Conservation (phyloP, 2,888 invertebrate species). For the Drosophila sordidula region DNA sequence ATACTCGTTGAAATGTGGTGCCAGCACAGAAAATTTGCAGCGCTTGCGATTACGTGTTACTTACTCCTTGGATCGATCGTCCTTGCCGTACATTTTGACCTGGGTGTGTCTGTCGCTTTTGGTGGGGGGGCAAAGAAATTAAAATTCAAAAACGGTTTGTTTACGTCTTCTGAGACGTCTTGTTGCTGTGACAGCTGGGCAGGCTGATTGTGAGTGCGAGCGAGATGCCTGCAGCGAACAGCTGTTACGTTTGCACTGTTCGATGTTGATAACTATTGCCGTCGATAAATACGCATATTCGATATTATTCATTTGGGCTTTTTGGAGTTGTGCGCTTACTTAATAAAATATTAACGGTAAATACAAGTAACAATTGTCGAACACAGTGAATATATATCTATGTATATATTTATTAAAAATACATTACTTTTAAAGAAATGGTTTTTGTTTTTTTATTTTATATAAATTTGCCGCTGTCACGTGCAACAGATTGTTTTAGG, state of each 20-base stretch:
- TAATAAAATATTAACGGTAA: too few species aligned
- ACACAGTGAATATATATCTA: too few species aligned
- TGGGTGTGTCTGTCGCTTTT: neutral
- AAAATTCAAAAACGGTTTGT: constrained; percentile 45
- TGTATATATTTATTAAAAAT: too few species aligned
- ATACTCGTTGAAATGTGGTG: neutral
- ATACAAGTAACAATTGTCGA: too few species aligned
- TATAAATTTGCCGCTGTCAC: too few species aligned
- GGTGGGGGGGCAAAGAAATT: constrained; percentile 14
- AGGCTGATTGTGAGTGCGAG: neutral
- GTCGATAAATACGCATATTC: neutral
- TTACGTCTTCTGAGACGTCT: constrained; percentile 32
- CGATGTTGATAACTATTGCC: neutral
- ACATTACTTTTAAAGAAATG: too few species aligned
- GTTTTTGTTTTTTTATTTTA: too few species aligned
- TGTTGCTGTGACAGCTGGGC: constrained; percentile 38
- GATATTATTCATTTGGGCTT: neutral
- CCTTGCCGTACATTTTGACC: constrained; percentile 77
- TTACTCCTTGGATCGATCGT: constrained; percentile 83
- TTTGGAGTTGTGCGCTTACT: neutral
- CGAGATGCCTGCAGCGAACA: constrained; percentile 7
- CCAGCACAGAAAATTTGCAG: neutral
- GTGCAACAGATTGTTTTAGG: too few species aligned
- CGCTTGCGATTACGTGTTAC: constrained; percentile 47
- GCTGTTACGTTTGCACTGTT: constrained; percentile 18